These are phyloP conservation scores for Cepaea nemoralis DNA, from an alignment of 1,140 invertebrate species.

Conservation along the genomic window DNA sequence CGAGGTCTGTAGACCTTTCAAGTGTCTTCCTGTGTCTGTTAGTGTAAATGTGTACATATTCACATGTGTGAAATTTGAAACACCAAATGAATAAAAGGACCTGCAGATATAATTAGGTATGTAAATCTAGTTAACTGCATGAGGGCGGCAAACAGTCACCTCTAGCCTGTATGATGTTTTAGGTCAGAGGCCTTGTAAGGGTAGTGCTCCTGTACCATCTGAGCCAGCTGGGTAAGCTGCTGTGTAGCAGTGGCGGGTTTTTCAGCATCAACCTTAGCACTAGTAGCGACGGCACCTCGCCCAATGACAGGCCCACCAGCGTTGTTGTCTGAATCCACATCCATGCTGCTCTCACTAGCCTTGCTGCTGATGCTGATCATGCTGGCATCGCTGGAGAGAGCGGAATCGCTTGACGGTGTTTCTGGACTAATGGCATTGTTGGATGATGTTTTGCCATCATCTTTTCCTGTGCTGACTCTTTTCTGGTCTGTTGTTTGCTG, in stretches of 20 bases:
- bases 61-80: no score
- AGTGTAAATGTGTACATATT: no score
- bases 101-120: no score
- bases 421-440: conserved; percentile 31
- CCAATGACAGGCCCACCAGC: background rate
- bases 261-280: conserved; percentile 3
- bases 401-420: conserved; percentile 37
- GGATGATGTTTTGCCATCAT: background rate
- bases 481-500: background rate
- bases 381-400: conserved; percentile 32
- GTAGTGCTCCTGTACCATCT: conserved; percentile 67
- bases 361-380: conserved; percentile 37
- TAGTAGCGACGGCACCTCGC: background rate
- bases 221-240: conserved; percentile 65
- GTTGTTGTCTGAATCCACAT: conserved; percentile 1
- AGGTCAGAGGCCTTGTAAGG: conserved; percentile 41
- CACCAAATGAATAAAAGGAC: no score
- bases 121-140: no score
- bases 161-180: conserved; percentile 36
- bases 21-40: no score
- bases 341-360: conserved; percentile 30
- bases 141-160: background rate
- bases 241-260: conserved; percentile 48
- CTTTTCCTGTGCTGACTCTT: background rate
- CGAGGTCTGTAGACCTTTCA: no score